Conservation (phyloP, 2,113 vertebrate genomes). For the Beaufortia kweichowensis region DNA sequence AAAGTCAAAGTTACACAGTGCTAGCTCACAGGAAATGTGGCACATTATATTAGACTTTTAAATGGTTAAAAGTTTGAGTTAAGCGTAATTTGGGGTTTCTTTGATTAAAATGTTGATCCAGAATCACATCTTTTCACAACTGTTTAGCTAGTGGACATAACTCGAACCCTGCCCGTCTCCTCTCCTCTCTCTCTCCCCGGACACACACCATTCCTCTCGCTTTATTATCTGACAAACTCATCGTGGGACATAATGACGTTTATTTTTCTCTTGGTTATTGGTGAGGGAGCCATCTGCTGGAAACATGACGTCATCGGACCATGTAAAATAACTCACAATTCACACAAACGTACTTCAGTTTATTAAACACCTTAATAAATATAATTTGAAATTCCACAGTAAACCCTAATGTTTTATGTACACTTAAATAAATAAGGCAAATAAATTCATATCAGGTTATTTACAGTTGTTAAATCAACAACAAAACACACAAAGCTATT, state of each 20-base stretch:
- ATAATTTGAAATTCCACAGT: slow-evolving; percentile 73
- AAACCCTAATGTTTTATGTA: slow-evolving; percentile 70
- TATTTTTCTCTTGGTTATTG: not conserved
- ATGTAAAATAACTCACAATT: not conserved
- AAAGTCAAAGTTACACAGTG: too few relatives aligned
- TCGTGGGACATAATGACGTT: not conserved
- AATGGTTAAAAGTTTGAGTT: too few relatives aligned
- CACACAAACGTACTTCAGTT: slow-evolving; percentile 18
- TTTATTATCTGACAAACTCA: too few relatives aligned
- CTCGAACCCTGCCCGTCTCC: too few relatives aligned
- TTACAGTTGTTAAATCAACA: slow-evolving; percentile 65
- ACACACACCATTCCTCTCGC: too few relatives aligned
- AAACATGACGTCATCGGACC: not conserved
- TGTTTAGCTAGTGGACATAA: too few relatives aligned
- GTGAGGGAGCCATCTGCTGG: not conserved
- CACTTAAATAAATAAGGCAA: slow-evolving; percentile 75
- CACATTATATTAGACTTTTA: too few relatives aligned
- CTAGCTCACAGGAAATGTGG: too few relatives aligned
- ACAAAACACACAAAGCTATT: slow-evolving; percentile 51
- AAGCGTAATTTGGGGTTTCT: too few relatives aligned
- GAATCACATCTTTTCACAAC: too few relatives aligned
- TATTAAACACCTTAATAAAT: slow-evolving; percentile 73
- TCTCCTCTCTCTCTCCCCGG: too few relatives aligned
- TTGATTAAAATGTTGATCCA: too few relatives aligned
- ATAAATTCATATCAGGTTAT: slow-evolving; percentile 68